Evolutionary conservation across 1,140 invertebrate species (phyloP), one percentile per base, ranked within the genome.

Genomic region (Maniola jurtina): DNA sequence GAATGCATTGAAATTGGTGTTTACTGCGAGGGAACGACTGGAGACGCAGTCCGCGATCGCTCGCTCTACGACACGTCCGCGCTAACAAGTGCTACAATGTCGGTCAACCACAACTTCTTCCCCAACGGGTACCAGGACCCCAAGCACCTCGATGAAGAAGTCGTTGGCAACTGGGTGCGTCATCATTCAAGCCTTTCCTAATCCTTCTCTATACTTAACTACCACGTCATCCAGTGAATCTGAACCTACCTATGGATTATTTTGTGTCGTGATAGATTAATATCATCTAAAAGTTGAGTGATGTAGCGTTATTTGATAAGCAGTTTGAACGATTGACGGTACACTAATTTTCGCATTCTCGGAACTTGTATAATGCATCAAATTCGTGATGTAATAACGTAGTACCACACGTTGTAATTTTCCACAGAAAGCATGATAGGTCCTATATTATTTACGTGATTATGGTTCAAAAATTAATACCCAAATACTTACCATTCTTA

Each of bases 81-180:
- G 76, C 77, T 71, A 72, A 58, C 68, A 66, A 77, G 77, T 81
- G 75, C 67, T 77, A 72, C 65, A 40, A 90, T 90, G 88, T 77
- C 88, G 55, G 76, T 88, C 75, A 88, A 90, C 78, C 86, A 79
- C 40, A 88, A 90, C 64, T 89, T 90, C 79, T 90, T 89, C 82
- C 88, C 88, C 72, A 90, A 90, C 75, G 88, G 88, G 36, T 90
- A 90, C 81, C 88, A 90, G 80, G 88, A 90, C 68, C 86, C 88
- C 36, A 89, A 84, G 77, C 88, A 90, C 79, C 88, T 80, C 61
- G 88, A 90, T 45, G 88, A 90, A 34, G 88, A 90, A 78, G 81
- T 84, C 64, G 85, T 89, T 80, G 80, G 80, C 56, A 89, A 89
- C 77, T 90, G 88, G 88, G 88, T 90, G 84, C 85, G 88, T 89